phyloP scores from a whole-genome alignment of 64 coral and sea anemone genomes.

The Acropora tenuis region DNA sequence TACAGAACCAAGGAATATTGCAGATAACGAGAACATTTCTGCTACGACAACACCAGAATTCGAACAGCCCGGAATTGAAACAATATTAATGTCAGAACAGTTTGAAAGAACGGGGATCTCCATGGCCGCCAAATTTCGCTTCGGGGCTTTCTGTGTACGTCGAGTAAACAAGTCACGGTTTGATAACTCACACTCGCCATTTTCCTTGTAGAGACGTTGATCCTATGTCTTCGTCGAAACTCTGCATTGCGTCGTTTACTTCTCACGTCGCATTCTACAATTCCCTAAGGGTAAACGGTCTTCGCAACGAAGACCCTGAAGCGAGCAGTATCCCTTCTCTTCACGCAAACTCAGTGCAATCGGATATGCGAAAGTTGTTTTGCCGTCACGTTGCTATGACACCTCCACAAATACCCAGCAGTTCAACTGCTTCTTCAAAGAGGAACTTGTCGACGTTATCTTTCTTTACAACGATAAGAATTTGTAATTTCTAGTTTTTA shows the following conservation, averaged over 20 bases:
- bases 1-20: conserved; percentile 72
- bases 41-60: conserved; percentile 5
- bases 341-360: background rate
- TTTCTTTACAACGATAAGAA: background rate
- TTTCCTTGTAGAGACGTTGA: background rate
- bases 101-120: background rate
- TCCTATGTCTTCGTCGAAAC: background rate
- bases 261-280: background rate
- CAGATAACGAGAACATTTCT: conserved; percentile 65
- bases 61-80: conserved; percentile 9
- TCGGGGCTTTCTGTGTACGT: background rate
- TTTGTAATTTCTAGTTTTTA: background rate
- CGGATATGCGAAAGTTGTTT: conserved; percentile 47
- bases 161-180: conserved; percentile 26
- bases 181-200: conserved; percentile 2
- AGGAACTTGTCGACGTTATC: background rate
- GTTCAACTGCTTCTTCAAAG: background rate
- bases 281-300: background rate
- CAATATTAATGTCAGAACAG: conserved; percentile 12
- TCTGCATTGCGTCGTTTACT: background rate
- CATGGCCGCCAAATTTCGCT: conserved; percentile 26
- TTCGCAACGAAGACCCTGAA: background rate
- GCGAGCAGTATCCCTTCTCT: background rate
- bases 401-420: background rate
- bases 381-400: conserved; percentile 14